Conservation (phyloP, 2,113 vertebrate species). For the Conger conger region DNA sequence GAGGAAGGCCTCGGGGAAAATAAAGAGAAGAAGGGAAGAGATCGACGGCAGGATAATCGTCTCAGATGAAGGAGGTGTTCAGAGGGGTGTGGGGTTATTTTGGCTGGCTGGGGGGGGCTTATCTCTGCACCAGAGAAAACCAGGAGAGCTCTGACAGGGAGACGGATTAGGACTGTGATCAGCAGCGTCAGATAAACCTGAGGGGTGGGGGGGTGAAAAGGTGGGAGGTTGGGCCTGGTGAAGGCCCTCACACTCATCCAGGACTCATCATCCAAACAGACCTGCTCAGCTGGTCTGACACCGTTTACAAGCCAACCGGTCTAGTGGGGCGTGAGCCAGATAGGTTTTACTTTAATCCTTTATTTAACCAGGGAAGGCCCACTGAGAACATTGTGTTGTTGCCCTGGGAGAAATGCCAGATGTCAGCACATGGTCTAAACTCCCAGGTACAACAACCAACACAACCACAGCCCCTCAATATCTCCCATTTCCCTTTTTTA, state of each 20-base stretch:
- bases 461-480: too few species aligned
- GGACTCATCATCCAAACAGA: not conserved
- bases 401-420: too few species aligned
- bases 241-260: not conserved
- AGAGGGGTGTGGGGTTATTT: constrained; percentile 13
- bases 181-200: constrained; percentile 19
- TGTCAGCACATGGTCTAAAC: too few species aligned
- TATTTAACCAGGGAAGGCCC: too few species aligned
- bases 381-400: too few species aligned
- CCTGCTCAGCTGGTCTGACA: not conserved
- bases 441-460: too few species aligned
- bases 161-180: constrained; percentile 17
- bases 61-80: constrained; percentile 9
- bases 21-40: too few species aligned
- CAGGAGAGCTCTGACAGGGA: constrained; percentile 6
- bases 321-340: too few species aligned
- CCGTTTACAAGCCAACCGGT: too few species aligned
- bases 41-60: not conserved
- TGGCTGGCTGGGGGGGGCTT: constrained; percentile 20
- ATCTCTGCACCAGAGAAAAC: constrained; percentile 4
- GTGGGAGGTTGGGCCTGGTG: not conserved
- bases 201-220: not conserved
- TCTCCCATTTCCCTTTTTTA: too few species aligned
- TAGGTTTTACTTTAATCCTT: too few species aligned
- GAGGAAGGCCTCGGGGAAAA: too few species aligned